Evolutionary conservation across 2,888 invertebrate genomes (phyloP).

Genomic region (Disparrhopalites patrizii): DNA sequence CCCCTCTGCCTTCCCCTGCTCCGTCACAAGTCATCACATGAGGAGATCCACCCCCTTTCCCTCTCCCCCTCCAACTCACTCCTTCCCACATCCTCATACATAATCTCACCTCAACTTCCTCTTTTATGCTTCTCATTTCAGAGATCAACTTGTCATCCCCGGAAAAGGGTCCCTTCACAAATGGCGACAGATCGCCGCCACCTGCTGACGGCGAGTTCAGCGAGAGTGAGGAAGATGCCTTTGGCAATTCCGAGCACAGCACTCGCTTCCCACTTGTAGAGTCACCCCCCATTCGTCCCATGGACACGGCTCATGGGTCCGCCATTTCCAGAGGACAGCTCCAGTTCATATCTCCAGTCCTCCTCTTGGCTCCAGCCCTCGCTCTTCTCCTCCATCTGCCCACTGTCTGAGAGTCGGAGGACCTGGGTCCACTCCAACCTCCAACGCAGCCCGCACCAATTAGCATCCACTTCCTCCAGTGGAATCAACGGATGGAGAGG

Average conservation of each 20-base stretch:
- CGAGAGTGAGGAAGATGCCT: conserved; percentile 11
- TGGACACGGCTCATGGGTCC: conserved; percentile 24
- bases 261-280: conserved; percentile 39
- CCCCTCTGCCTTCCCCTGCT: neutral
- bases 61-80: no score
- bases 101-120: no score
- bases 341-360: conserved; percentile 3
- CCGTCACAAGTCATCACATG: no score
- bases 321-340: neutral
- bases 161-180: conserved; percentile 21
- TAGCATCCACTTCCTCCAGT: no score
- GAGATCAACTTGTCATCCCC: conserved; percentile 35
- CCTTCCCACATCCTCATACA: no score
- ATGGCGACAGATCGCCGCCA: conserved; percentile 30
- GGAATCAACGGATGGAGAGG: no score
- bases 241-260: conserved; percentile 15
- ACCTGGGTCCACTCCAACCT: neutral
- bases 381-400: neutral
- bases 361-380: neutral
- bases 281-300: conserved; percentile 10
- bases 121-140: conserved; percentile 22
- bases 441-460: neutral
- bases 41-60: no score
- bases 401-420: neutral
- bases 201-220: conserved; percentile 31